Evolutionary conservation across 2,113 vertebrate species (phyloP).

Genomic region (Callithrix jacchus): DNA sequence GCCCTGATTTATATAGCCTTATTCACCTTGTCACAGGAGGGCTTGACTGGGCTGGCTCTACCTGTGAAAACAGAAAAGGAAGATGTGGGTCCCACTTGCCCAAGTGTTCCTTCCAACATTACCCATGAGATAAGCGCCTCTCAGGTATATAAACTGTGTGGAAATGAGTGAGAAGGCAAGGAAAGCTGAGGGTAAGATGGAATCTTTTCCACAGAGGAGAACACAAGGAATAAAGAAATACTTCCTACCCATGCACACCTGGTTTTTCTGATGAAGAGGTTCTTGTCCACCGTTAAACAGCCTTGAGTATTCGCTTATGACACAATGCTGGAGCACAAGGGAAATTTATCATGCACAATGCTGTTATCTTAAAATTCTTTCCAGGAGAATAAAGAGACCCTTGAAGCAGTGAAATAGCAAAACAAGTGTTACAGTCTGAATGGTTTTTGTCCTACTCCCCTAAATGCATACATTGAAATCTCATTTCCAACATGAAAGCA

Average conservation of each 20-base stretch:
- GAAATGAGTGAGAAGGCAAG: not conserved
- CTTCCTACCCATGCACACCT: no score
- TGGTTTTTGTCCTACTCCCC: not conserved
- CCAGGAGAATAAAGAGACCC: not conserved
- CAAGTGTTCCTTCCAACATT: not conserved
- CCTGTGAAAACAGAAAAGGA: not conserved
- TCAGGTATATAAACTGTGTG: not conserved
- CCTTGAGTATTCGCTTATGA: not conserved
- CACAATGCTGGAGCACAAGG: accelerated
- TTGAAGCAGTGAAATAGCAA: not conserved
- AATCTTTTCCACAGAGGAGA: not conserved
- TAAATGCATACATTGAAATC: not conserved
- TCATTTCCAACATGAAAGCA: no score
- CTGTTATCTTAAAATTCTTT: not conserved
- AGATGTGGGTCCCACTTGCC: not conserved
- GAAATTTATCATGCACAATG: not conserved
- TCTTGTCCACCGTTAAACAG: not conserved
- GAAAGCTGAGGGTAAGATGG: accelerated
- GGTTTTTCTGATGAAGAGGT: not conserved
- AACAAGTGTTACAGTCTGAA: not conserved
- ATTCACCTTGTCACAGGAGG: not conserved
- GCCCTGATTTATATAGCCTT: not conserved
- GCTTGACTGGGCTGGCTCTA: not conserved
- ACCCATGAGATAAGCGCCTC: not conserved
- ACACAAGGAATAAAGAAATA: not conserved